These are phyloP conservation scores for Selenia dentaria DNA, from an alignment of 2,888 invertebrate genomes.

Conservation along the genomic window DNA sequence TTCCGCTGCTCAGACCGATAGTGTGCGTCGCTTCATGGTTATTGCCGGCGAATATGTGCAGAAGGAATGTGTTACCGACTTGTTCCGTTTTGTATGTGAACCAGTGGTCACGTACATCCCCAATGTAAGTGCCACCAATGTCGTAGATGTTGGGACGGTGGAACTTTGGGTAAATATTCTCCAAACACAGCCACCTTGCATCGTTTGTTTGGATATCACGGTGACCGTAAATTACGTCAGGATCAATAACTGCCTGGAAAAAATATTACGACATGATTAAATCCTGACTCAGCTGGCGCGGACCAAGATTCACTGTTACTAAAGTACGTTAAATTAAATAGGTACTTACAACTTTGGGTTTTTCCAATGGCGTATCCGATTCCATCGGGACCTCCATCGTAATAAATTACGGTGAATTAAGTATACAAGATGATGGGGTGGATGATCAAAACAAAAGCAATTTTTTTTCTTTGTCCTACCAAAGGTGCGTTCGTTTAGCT, in stretches of 20 bases:
- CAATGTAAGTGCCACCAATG: slow-evolving; percentile 67
- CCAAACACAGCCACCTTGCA: slow-evolving; percentile 63
- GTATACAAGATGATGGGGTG: no score
- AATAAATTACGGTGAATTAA: no score
- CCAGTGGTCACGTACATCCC: slow-evolving; percentile 64
- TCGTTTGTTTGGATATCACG: slow-evolving; percentile 57
- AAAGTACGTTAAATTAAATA: no score
- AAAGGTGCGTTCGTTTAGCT: no score
- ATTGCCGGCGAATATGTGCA: slow-evolving; percentile 67
- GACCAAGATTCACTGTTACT: no score
- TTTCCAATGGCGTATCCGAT: no score
- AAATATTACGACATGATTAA: neutral
- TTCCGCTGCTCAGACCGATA: slow-evolving; percentile 51
- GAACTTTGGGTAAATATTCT: slow-evolving; percentile 63
- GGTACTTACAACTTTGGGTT: no score
- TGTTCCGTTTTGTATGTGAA: slow-evolving; percentile 64
- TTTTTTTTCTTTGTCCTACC: no score
- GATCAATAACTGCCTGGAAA: slow-evolving; percentile 41
- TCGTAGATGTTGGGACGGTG: slow-evolving; percentile 67
- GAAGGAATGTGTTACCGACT: slow-evolving; percentile 53
- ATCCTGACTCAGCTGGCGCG: neutral
- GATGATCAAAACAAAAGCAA: no score
- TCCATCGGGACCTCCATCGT: no score
- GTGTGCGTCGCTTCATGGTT: slow-evolving; percentile 50
- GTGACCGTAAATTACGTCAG: slow-evolving; percentile 57